phyloP scores from a whole-genome alignment of 2,113 vertebrate genomes.

The Oncorhynchus clarkii region DNA sequence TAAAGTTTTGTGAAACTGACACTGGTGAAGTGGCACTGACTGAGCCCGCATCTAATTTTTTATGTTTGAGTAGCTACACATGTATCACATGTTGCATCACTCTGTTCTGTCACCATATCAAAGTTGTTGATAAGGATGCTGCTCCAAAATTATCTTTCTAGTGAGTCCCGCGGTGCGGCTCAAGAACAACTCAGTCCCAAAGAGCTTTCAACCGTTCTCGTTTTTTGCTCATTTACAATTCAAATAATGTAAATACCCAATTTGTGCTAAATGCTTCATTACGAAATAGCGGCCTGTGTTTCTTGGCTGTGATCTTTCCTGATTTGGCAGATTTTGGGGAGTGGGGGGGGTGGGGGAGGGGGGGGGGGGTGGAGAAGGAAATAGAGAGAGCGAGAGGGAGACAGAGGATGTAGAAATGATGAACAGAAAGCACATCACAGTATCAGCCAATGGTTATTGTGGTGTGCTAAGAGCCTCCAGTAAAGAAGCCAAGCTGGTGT shows the following conservation, averaged over 20 bases:
- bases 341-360: neutral
- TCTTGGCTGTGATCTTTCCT: slow-evolving; percentile 4
- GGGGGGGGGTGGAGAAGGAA: neutral
- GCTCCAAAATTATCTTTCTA: neutral
- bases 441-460: neutral
- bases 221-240: neutral
- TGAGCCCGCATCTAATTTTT: neutral
- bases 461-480: neutral
- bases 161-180: neutral
- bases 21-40: neutral
- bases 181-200: neutral
- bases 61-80: neutral
- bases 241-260: neutral
- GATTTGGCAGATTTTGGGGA: slow-evolving; percentile 7
- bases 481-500: neutral
- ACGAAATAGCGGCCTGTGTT: neutral
- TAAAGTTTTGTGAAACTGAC: neutral
- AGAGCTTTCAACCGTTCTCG: neutral
- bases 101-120: neutral
- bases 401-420: neutral
- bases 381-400: neutral
- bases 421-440: neutral
- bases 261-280: slow-evolving; percentile 7
- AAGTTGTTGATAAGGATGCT: neutral
- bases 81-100: neutral